phyloP scores from a whole-genome alignment of 2,888 invertebrate genomes.

The Orthosia cruda region DNA sequence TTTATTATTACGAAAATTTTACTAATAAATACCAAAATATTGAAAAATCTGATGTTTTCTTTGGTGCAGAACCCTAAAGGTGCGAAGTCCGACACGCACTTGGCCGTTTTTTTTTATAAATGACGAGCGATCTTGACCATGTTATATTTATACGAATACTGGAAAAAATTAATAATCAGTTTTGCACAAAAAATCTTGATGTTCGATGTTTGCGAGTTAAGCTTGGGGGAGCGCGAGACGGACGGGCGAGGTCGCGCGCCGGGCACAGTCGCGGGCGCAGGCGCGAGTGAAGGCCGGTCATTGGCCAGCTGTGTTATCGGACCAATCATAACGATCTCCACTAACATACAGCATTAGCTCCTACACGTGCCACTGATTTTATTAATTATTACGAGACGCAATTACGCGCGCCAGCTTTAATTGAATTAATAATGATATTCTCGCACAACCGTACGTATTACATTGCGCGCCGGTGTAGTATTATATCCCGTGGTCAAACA shows the following conservation, averaged over 20 bases:
- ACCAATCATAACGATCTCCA: conserved; percentile 85
- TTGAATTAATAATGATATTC: conserved; percentile 63
- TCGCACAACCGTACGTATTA: conserved; percentile 55
- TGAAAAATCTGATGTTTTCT: no score
- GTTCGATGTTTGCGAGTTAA: conserved; percentile 60
- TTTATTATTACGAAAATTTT: no score
- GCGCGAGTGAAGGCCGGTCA: conserved; percentile 90
- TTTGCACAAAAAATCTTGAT: conserved; percentile 33
- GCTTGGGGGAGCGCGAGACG: conserved; percentile 74
- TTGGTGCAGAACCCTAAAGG: no score
- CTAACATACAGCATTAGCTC: conserved; percentile 79
- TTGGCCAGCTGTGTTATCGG: conserved; percentile 89
- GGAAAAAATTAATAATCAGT: no score
- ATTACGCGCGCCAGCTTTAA: conserved; percentile 68
- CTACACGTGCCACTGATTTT: conserved; percentile 83
- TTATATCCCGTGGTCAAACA: conserved; percentile 40
- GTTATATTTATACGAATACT: neutral
- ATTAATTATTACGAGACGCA: conserved; percentile 74
- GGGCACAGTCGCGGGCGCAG: conserved; percentile 69
- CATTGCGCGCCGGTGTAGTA: conserved; percentile 19
- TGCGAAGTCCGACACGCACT: no score
- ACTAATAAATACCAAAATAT: no score
- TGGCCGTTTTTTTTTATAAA: no score
- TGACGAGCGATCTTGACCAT: neutral
- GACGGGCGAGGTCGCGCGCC: conserved; percentile 82